Base-by-base conservation (phyloP, 1,140 invertebrate genomes). In the Anthonomus grandis region DNA sequence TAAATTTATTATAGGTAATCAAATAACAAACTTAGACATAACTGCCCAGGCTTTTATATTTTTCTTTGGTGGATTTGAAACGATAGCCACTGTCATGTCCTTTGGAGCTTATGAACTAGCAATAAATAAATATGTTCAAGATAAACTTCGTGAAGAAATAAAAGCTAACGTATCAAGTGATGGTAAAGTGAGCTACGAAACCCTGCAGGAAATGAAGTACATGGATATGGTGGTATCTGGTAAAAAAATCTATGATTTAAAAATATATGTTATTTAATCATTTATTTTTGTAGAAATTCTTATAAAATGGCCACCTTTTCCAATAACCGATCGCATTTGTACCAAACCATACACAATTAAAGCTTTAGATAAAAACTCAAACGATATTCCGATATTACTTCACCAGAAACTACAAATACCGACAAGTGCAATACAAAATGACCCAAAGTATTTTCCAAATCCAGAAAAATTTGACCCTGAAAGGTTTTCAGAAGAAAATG, bases 41-140 rank as follows among this genome's bases (percentile, higher is more conserved):
- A 60, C 52, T 0, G 76, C 79, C 1, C 80, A 84, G 68, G 78
- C 79, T 9, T 73, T 82, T 24, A 60, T 83, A 1, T 84, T 84
- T 60, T 81, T 83, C 62, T 65, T 85, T 21, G 84, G 83, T 17
- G 84, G 85, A 17, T 85, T 79, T 63, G 82, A 84, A 31, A 82
- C 83, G 0, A 74, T 72, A 0, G 72, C 73, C 5, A 63, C 67
- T 2, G 19, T 61, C 12, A 56, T 75, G 42, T 60, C 55, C 41
- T 72, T 71, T 54, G 34, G 60, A 8, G 48, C 50, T 12, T 68
- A 80, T 59, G 72, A 76, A 50, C 65, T 85, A 38, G 79, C 81
- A 1, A 59, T 73, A 9, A 69, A 83, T 69, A 77, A 75, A 8
- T 78, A 81, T 13, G 64, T 77, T 42, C 78, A 80, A 63, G 50